Percentiles rank a stretch among this genome's conserved stretches.
These are phyloP conservation scores for Scylla paramamosain DNA, from an alignment of 1,140 invertebrate species.

Conservation along the genomic window DNA sequence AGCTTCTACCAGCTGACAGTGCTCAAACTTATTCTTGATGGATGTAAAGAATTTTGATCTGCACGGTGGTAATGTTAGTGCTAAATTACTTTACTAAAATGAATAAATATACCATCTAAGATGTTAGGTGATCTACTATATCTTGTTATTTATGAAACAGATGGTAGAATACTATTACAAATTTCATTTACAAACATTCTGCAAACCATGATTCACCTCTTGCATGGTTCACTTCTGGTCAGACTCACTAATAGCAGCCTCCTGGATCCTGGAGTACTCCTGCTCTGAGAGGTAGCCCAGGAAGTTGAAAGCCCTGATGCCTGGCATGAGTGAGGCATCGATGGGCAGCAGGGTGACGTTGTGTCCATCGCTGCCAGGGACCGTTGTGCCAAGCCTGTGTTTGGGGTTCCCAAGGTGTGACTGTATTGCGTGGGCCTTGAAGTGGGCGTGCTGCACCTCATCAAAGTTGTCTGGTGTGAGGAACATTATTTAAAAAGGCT, in stretches of 20 bases:
- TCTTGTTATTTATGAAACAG: no score
- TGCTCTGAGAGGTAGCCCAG: conserved; percentile 61
- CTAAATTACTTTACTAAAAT: not conserved
- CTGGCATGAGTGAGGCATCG: conserved; percentile 68
- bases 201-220: no score
- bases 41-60: no score
- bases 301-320: conserved; percentile 67
- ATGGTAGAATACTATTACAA: no score
- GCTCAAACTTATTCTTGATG: no score
- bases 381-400: not conserved
- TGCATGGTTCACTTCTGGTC: no score
- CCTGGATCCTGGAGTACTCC: conserved; percentile 40
- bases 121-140: no score
- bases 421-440: conserved; percentile 64
- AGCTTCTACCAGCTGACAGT: no score
- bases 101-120: no score
- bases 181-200: no score
- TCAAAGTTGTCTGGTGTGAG: conserved; percentile 66
- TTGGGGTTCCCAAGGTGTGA: not conserved
- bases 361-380: conserved; percentile 36
- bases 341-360: conserved; percentile 63
- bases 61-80: not conserved
- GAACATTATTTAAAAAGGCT: no score
- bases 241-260: not conserved
- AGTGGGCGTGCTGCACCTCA: conserved; percentile 63